A percentile compares a stretch with the other conserved stretches of the same genome.
phyloP scores from a whole-genome alignment of 2,113 vertebrate genomes.

The Phodopus roborovskii region DNA sequence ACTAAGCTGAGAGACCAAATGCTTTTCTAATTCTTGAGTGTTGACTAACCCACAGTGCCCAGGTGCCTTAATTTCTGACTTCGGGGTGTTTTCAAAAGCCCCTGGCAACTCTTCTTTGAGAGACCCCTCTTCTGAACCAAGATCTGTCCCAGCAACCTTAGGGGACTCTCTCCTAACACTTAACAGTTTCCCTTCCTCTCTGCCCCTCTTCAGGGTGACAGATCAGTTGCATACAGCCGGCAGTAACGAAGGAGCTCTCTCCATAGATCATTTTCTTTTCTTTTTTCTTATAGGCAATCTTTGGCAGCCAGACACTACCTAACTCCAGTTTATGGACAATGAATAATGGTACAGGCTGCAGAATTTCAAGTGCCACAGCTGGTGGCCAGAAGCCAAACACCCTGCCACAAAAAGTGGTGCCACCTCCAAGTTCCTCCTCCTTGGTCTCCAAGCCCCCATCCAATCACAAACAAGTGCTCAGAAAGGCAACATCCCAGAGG shows the following conservation, averaged over 20 bases:
- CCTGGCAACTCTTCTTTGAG: background rate
- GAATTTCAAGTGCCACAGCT: constrained; percentile 84
- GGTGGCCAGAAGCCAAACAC: constrained; percentile 82
- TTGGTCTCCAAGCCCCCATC: constrained; percentile 91
- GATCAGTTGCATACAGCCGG: background rate
- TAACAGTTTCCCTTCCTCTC: constrained; percentile 2
- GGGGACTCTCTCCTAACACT: background rate
- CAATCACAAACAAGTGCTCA: constrained; percentile 86
- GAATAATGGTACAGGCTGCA: constrained; percentile 79
- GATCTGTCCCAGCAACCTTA: background rate
- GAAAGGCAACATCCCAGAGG: constrained; percentile 89
- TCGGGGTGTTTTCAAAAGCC: background rate
- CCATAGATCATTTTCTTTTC: background rate
- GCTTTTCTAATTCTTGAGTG: background rate
- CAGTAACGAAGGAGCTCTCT: background rate
- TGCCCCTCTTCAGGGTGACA: background rate
- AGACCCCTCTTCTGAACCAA: background rate
- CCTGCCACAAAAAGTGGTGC: constrained; percentile 83
- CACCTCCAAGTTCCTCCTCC: constrained; percentile 82
- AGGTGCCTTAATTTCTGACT: background rate
- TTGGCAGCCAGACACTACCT: constrained; percentile 85
- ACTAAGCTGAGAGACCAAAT: background rate
- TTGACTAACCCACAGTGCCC: no score
- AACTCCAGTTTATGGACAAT: constrained; percentile 79
- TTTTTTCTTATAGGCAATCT: constrained; percentile 86